Percentiles rank a stretch among this genome's conserved stretches.
These are phyloP conservation scores for Buathra laborator DNA, from an alignment of 2,888 invertebrate species.

Conservation along the genomic window DNA sequence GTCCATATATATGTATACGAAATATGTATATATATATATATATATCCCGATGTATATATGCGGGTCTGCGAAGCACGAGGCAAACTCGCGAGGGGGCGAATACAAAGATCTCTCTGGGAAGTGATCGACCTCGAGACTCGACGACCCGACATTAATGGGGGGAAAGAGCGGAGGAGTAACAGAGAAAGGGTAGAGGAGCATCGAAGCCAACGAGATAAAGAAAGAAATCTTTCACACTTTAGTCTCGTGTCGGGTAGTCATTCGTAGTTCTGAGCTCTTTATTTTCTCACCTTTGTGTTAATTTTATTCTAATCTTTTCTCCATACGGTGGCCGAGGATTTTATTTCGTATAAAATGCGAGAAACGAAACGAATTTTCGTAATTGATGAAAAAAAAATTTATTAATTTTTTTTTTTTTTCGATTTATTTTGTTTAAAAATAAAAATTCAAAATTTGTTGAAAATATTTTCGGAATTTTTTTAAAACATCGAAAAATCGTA, in stretches of 20 bases:
- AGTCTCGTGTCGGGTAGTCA: neutral
- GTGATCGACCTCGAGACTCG: conserved; percentile 53
- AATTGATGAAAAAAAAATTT: too few species aligned
- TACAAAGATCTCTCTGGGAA: conserved; percentile 50
- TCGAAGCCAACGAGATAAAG: conserved; percentile 14
- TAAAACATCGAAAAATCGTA: too few species aligned
- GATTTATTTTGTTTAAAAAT: too few species aligned
- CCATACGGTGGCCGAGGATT: too few species aligned
- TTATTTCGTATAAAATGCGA: too few species aligned
- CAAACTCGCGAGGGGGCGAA: conserved; percentile 23
- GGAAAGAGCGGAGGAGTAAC: conserved; percentile 10
- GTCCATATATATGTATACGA: neutral
- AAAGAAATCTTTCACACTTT: conserved; percentile 41
- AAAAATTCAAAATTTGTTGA: too few species aligned
- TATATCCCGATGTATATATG: neutral
- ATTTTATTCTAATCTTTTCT: neutral
- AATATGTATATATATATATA: neutral
- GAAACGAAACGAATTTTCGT: too few species aligned
- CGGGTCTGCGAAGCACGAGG: conserved; percentile 26
- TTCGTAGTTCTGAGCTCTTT: neutral
- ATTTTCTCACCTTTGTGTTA: conserved; percentile 11
- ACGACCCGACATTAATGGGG: conserved; percentile 30
- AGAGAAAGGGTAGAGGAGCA: neutral
- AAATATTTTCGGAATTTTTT: too few species aligned
- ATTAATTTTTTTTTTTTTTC: too few species aligned